A percentile compares a stretch with the other conserved stretches of the same genome.
Conservation (phyloP, 2,113 vertebrate species). For the Periophthalmodon schlosseri region DNA sequence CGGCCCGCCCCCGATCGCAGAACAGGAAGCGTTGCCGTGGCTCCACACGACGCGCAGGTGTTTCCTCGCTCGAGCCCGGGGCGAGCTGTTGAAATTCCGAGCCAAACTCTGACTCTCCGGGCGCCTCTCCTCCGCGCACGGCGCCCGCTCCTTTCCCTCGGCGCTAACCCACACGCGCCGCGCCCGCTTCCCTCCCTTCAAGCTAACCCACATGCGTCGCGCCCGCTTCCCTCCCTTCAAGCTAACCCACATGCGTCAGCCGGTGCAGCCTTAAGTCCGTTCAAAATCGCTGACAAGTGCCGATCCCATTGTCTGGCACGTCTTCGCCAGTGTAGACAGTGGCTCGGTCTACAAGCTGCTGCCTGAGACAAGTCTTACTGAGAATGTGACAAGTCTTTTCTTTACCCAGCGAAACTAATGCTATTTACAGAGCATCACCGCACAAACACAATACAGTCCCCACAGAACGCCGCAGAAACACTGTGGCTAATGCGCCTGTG, state of each 20-base stretch:
- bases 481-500: slow-evolving; percentile 67
- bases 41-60: slow-evolving; percentile 67
- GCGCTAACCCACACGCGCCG: slow-evolving; percentile 40
- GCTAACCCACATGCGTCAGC: slow-evolving; percentile 42
- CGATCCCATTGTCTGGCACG: slow-evolving; percentile 69
- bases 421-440: slow-evolving; percentile 69
- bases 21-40: slow-evolving; percentile 68
- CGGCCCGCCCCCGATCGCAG: slow-evolving; percentile 58
- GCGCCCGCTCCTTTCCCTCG: slow-evolving; percentile 32
- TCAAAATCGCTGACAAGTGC: slow-evolving; percentile 68
- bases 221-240: slow-evolving; percentile 37
- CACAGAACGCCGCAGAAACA: slow-evolving; percentile 41
- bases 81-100: slow-evolving; percentile 47
- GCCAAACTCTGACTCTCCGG: slow-evolving; percentile 50
- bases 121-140: slow-evolving; percentile 11
- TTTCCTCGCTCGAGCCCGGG: slow-evolving; percentile 62
- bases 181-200: slow-evolving; percentile 34
- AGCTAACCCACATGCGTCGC: slow-evolving; percentile 40
- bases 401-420: slow-evolving; percentile 72
- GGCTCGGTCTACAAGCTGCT: slow-evolving; percentile 66
- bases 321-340: slow-evolving; percentile 46
- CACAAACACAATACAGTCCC: slow-evolving; percentile 62
- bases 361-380: slow-evolving; percentile 61
- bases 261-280: slow-evolving; percentile 51
- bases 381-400: slow-evolving; percentile 76